Evolutionary conservation across 1,140 invertebrate species (phyloP).

Genomic region (Drosophila kikkawai): DNA sequence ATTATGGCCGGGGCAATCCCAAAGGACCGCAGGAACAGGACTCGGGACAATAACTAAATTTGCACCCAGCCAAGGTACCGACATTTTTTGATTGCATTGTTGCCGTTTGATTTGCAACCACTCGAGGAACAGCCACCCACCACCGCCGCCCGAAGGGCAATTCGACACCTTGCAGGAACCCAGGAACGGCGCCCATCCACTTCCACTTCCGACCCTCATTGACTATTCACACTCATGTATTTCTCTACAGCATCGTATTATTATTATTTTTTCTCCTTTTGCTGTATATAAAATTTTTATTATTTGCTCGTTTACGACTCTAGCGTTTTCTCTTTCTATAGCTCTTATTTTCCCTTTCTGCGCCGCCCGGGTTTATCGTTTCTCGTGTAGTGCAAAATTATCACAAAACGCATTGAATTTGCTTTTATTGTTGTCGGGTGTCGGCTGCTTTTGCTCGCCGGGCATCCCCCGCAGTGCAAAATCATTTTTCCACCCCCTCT

Average conservation of each 20-base stretch:
- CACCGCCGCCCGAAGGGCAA: slow-evolving; percentile 21
- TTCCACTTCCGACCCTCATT: slow-evolving; percentile 60
- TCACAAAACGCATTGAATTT: slow-evolving; percentile 82
- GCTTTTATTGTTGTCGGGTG: slow-evolving; percentile 76
- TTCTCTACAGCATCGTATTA: slow-evolving; percentile 42
- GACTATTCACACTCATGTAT: slow-evolving; percentile 82
- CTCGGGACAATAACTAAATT: slow-evolving; percentile 79
- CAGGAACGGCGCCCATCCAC: slow-evolving; percentile 1
- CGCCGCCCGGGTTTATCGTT: slow-evolving; percentile 55
- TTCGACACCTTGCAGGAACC: slow-evolving; percentile 42
- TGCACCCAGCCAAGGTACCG: slow-evolving; percentile 65
- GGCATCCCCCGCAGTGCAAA: slow-evolving; percentile 16
- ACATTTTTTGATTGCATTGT: slow-evolving; percentile 81
- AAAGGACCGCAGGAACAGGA: slow-evolving; percentile 42
- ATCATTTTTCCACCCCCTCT: slow-evolving; percentile 36
- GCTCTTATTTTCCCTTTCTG: slow-evolving; percentile 6
- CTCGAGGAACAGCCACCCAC: slow-evolving; percentile 16
- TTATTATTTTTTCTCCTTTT: slow-evolving; percentile 52
- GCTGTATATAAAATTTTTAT: slow-evolving; percentile 69
- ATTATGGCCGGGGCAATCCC: slow-evolving; percentile 74
- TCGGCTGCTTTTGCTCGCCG: slow-evolving; percentile 34
- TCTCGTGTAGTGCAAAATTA: slow-evolving; percentile 73
- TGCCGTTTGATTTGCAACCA: slow-evolving; percentile 73
- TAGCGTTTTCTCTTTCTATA: slow-evolving; percentile 26
- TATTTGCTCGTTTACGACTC: slow-evolving; percentile 77